Evolutionary conservation across 2,888 invertebrate species (phyloP), one percentile per base, ranked within the genome.

Genomic region (Amphiduros pacificus): DNA sequence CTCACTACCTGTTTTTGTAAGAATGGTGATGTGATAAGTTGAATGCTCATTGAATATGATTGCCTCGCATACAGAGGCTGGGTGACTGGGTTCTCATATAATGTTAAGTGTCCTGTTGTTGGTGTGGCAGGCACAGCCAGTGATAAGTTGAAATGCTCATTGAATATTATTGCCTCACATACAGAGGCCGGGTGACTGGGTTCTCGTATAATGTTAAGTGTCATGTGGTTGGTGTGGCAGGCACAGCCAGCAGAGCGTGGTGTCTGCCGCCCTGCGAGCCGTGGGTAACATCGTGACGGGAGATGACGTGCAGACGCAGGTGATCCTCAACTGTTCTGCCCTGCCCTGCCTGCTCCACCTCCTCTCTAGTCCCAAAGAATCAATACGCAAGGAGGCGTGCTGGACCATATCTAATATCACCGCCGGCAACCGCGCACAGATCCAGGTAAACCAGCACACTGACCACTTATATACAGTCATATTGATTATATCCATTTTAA

Each of bases 321-420:
- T 94, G 14, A 91, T 96, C 68, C 86, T 98, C 54, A 94, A 94
- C 85, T 94, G 94, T 81, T 89, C 90, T 70, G 95, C 93, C 55
- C 85, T 98, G 74, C 91, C 91, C 1, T 91, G 91, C 79, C 85
- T 93, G 63, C 85, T 92, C 14, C 90, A 90, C 79, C 86, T 97
- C 58, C 85, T 92, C 32, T 75, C 78, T 61, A 90, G 91, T 32
- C 83, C 87, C 63, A 91, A 91, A 71, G 81, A 81, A 62, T 88
- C 89, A 73, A 80, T 81, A 24, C 70, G 80, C 51, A 82, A 81
- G 65, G 82, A 97, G 84, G 95, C 96, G 0, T 95, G 95, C 0
- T 97, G 97, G 97, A 96, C 95, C 32, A 92, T 97, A 62, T 94
- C 96, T 1, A 98, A 98, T 83, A 94, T 95, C 1, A 95, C 96